phyloP scores from a whole-genome alignment of 2,113 vertebrate species.

The Odocoileus virginianus region DNA sequence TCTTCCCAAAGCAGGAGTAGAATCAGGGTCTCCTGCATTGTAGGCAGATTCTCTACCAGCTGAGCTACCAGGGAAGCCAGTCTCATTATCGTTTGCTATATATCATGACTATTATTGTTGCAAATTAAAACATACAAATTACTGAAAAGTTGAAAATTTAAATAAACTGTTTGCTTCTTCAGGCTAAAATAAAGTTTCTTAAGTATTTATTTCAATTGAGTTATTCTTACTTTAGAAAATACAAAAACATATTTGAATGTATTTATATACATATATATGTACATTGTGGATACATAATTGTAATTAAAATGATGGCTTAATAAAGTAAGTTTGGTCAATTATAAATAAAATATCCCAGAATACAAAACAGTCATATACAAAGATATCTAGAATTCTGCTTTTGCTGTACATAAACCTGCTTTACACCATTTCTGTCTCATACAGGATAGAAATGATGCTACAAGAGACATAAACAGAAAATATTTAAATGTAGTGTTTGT shows the following conservation, averaged over 20 bases:
- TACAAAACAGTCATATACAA: not conserved
- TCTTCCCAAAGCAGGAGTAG: not conserved
- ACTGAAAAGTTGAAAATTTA: not conserved
- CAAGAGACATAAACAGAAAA: not conserved
- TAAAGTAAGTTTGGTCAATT: not conserved
- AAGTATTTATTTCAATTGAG: not conserved
- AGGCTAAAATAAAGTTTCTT: not conserved
- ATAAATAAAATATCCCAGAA: not conserved
- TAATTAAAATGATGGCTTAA: not conserved
- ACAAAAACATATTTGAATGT: not conserved
- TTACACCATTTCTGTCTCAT: not conserved
- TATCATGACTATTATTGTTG: not conserved
- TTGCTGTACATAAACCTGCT: not conserved
- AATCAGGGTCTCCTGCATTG: not conserved
- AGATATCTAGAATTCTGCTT: not conserved
- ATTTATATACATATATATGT: not conserved
- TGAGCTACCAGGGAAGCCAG: not conserved
- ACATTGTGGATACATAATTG: not conserved
- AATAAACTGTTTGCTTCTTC: not conserved
- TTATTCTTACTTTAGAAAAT: not conserved
- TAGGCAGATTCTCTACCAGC: not conserved
- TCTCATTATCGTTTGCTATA: not conserved
- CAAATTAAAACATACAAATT: not conserved
- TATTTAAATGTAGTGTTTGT: not conserved
- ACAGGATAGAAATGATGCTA: not conserved